Percentiles rank a stretch among this genome's conserved stretches.
Evolutionary conservation across 2,113 vertebrate species (phyloP).

Genomic region (Amphiprion ocellaris): DNA sequence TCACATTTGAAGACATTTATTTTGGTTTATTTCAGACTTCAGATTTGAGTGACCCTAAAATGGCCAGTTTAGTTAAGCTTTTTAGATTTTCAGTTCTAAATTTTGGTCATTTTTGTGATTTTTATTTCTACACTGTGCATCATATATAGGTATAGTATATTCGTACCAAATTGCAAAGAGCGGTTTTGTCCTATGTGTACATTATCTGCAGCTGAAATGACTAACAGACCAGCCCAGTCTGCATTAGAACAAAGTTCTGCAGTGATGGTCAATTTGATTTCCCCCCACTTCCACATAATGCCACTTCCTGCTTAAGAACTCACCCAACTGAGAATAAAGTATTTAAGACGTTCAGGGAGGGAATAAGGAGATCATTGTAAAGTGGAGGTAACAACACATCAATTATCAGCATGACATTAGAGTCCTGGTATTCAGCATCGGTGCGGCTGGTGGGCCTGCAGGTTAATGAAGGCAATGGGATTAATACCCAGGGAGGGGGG

Average conservation of each 20-base stretch:
- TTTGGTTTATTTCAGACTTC: too few relatives aligned
- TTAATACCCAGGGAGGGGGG: conserved; percentile 78
- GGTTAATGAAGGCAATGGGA: conserved; percentile 85
- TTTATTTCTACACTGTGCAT: too few relatives aligned
- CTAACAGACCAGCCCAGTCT: background rate
- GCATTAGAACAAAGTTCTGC: conserved; percentile 5
- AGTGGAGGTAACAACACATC: conserved; percentile 75
- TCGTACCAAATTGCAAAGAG: too few relatives aligned
- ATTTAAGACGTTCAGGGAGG: conserved; percentile 65
- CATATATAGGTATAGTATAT: too few relatives aligned
- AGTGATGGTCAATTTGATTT: conserved; percentile 40
- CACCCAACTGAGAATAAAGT: conserved; percentile 84
- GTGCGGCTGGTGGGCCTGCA: conserved; percentile 63
- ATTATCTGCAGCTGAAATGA: background rate
- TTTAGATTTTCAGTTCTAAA: too few relatives aligned
- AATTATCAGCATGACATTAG: conserved; percentile 72
- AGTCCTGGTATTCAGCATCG: conserved; percentile 53
- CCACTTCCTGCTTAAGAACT: conserved; percentile 68
- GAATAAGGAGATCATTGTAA: conserved; percentile 82
- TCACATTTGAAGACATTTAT: too few relatives aligned
- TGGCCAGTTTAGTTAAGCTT: too few relatives aligned
- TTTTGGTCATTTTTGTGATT: too few relatives aligned
- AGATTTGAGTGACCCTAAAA: too few relatives aligned
- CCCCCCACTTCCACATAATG: conserved; percentile 23
- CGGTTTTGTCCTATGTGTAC: background rate